Percentiles rank a stretch among this genome's conserved stretches.
Evolutionary conservation across 2,888 invertebrate species (phyloP).

Genomic region (Steinernema scapterisci): DNA sequence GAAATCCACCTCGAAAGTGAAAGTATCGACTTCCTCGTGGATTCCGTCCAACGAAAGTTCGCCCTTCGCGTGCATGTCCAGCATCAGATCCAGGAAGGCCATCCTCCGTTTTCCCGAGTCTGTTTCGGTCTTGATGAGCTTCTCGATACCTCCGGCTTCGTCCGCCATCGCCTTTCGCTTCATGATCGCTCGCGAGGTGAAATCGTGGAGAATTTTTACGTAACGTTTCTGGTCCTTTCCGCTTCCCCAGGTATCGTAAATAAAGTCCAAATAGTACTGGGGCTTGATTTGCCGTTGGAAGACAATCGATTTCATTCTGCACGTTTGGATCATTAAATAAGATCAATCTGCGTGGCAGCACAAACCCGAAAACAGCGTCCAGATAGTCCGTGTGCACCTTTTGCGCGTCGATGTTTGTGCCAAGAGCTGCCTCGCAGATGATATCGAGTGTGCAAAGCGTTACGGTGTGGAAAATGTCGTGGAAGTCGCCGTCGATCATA

Average conservation of each 20-base stretch:
- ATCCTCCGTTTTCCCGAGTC: slow-evolving; percentile 53
- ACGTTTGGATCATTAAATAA: slow-evolving; percentile 22
- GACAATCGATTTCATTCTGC: slow-evolving; percentile 61
- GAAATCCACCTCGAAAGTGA: slow-evolving; percentile 63
- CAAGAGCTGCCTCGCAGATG: slow-evolving; percentile 69
- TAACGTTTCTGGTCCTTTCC: slow-evolving; percentile 69
- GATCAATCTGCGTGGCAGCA: too few species aligned
- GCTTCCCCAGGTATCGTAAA: slow-evolving; percentile 68
- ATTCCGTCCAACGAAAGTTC: slow-evolving; percentile 63
- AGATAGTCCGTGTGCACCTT: slow-evolving; percentile 59
- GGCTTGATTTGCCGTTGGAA: slow-evolving; percentile 68
- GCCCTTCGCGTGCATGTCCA: slow-evolving; percentile 67
- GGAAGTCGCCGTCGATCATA: slow-evolving; percentile 48
- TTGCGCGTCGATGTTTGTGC: slow-evolving; percentile 63
- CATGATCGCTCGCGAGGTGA: slow-evolving; percentile 67
- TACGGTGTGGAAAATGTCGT: slow-evolving; percentile 57
- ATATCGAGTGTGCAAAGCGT: slow-evolving; percentile 71
- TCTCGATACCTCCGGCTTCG: slow-evolving; percentile 50
- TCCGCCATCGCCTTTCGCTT: slow-evolving; percentile 53
- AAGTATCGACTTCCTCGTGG: slow-evolving; percentile 67
- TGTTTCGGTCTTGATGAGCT: slow-evolving; percentile 15
- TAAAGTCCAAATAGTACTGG: slow-evolving; percentile 69
- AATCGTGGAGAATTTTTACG: slow-evolving; percentile 69
- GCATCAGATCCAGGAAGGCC: slow-evolving; percentile 70
- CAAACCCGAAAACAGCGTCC: slow-evolving; percentile 62